Conservation (phyloP, 1,140 invertebrate species). For the Globodera rostochiensis region DNA sequence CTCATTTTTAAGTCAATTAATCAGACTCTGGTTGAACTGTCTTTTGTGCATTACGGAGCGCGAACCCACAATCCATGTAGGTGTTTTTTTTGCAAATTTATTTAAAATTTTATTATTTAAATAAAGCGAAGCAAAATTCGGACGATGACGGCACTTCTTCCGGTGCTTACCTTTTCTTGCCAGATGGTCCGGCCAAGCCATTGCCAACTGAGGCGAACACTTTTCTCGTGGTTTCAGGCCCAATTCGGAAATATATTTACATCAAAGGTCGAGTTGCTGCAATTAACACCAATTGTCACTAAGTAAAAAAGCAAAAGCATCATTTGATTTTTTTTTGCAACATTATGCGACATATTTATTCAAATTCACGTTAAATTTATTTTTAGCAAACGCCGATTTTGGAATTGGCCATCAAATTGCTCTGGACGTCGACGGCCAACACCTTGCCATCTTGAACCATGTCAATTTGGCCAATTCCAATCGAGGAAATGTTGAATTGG, state of each 20-base stretch:
- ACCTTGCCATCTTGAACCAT: constrained; percentile 58
- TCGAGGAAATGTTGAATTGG: constrained; percentile 75
- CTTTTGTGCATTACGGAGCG: constrained; percentile 60
- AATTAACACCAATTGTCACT: too few relatives aligned
- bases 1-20: constrained; percentile 18
- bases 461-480: constrained; percentile 59
- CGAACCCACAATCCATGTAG: constrained; percentile 37
- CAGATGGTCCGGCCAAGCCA: constrained; percentile 74
- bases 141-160: constrained; percentile 51
- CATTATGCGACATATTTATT: too few relatives aligned
- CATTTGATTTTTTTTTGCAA: too few relatives aligned
- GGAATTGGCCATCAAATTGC: constrained; percentile 76
- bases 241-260: constrained; percentile 73
- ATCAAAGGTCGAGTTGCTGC: constrained; percentile 13
- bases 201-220: constrained; percentile 71
- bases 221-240: constrained; percentile 79
- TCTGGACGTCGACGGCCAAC: constrained; percentile 70
- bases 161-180: constrained; percentile 94
- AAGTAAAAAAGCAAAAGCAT: too few relatives aligned
- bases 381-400: constrained; percentile 57
- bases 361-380: too few relatives aligned
- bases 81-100: too few relatives aligned
- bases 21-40: constrained; percentile 36
- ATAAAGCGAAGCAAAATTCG: constrained; percentile 15
- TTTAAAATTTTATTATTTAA: constrained; percentile 6